Percentiles rank a stretch among this genome's conserved stretches.
Conservation (phyloP, 2,113 vertebrate genomes). For the Elephantulus edwardii region DNA sequence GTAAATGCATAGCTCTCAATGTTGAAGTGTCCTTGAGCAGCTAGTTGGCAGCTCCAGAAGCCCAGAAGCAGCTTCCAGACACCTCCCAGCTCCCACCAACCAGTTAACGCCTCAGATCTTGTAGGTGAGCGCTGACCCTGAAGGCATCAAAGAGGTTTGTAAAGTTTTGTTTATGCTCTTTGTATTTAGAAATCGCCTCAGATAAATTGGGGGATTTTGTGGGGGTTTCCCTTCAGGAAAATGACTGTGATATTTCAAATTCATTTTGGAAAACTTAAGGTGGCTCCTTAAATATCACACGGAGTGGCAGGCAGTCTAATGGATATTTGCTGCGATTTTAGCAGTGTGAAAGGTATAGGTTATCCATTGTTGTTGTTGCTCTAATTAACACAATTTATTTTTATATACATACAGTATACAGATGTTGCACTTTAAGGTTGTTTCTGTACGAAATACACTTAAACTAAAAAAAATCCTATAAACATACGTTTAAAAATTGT, state of each 20-base stretch:
- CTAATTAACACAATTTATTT: slow-evolving; percentile 4
- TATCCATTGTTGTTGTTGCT: neutral
- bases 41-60: neutral
- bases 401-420: slow-evolving; percentile 41
- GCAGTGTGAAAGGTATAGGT: neutral
- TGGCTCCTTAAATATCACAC: neutral
- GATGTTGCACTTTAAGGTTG: slow-evolving; percentile 29
- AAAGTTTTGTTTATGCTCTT: neutral
- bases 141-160: neutral
- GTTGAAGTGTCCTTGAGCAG: neutral
- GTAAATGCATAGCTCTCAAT: neutral
- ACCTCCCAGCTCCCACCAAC: neutral
- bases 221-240: neutral
- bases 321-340: slow-evolving; percentile 15
- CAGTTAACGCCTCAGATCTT: no score
- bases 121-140: neutral
- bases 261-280: neutral
- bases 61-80: neutral
- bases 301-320: neutral
- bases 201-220: no score
- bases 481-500: slow-evolving; percentile 9
- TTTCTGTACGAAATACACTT: slow-evolving; percentile 2
- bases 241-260: neutral
- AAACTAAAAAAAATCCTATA: slow-evolving; percentile 18
- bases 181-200: neutral